Percentiles rank a stretch among this genome's conserved stretches.
phyloP scores from a whole-genome alignment of 2,113 vertebrate species.

The Indicator maculatus region DNA sequence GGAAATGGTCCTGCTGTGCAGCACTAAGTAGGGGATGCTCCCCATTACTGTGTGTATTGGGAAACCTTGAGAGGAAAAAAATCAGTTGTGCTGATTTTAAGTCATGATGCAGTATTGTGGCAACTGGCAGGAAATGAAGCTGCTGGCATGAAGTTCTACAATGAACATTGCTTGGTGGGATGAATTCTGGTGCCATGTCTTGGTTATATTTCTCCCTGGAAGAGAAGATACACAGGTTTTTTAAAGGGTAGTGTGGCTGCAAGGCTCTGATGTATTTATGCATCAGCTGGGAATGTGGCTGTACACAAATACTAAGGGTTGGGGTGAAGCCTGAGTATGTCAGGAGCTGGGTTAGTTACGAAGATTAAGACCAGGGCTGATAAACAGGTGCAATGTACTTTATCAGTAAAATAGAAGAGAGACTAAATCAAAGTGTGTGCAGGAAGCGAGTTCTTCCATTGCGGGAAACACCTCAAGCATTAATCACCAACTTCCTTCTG shows the following conservation, averaged over 20 bases:
- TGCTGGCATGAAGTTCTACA: neutral
- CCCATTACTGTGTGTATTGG: fast-evolving
- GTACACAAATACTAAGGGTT: neutral
- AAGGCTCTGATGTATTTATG: neutral
- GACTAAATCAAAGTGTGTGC: neutral
- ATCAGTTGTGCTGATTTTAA: neutral
- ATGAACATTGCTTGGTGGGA: neutral
- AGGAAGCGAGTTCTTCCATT: neutral
- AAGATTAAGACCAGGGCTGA: neutral
- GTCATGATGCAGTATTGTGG: neutral
- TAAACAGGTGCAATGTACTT: neutral
- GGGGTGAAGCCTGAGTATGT: neutral
- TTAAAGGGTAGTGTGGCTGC: neutral
- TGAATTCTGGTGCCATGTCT: neutral
- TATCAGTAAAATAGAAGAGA: neutral
- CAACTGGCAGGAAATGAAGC: neutral
- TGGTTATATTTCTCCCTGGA: neutral
- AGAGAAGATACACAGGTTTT: neutral
- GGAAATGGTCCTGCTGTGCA: neutral
- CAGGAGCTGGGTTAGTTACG: neutral
- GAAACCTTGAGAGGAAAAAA: neutral
- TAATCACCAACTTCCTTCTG: neutral
- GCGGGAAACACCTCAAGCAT: neutral
- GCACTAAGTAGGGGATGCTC: neutral
- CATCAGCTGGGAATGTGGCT: neutral